Base-by-base conservation (phyloP, 1,140 invertebrate genomes). In the Drosophila subpulchrella region DNA sequence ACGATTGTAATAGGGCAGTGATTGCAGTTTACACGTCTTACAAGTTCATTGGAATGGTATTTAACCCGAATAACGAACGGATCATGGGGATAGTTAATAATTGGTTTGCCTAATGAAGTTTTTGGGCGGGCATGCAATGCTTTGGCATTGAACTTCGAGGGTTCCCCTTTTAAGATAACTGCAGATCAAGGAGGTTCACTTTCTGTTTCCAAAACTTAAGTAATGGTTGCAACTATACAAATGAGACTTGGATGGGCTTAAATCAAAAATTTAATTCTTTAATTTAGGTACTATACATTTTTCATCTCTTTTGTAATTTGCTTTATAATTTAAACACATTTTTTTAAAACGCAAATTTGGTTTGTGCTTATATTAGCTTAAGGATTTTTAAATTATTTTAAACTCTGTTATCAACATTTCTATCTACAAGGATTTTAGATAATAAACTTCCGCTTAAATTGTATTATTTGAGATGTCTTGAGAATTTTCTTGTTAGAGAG, bases 1-100 rank as follows among this genome's bases (percentile, higher is more conserved):
- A 42, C 55, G 60, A 78, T 81, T 81, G 74, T 63, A 56, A 36
- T 12, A 71, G 78, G 74, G 60, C 70, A 62, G 48, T 47, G 65
- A 78, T 78, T 85, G 78, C 78, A 81, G 36, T 57, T 70, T 30
- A 68, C 60, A 41, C 38, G 34, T 53, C 36, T 38, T 59, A 47
- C 59, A 34, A 47, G 60, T 58, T 75, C 53, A 55, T 75, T 58
- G 73, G 54, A 76, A 47, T 66, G 54, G 72, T 38, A 39, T 54
- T 42, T 76, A 50, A 63, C 74, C 73, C 32, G 55, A 39, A 42
- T 58, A 54, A 34, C 34, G 27, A 53, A 48, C 61, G 20, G 36
- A 57, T 67, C 54, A 39, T 59, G 72, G 34, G 27, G 54, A 59
- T 75, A 67, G 47, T 44, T 30, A 50, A 67, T n/a, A 34, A 13